Evolutionary conservation across 2,113 vertebrate species (phyloP).

Genomic region (Rhinolophus sinicus): DNA sequence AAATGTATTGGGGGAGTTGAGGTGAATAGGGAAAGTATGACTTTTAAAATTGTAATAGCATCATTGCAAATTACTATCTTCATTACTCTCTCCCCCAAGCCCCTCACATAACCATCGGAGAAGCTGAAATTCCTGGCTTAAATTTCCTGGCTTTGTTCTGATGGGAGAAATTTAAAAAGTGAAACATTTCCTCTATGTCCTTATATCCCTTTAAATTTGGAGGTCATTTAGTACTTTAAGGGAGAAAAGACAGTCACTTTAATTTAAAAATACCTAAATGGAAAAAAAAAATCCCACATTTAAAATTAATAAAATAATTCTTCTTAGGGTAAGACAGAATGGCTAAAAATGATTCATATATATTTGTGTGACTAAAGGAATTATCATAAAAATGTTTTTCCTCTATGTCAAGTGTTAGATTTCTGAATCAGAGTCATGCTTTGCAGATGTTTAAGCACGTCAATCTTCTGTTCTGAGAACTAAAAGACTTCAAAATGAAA

Average conservation of each 20-base stretch:
- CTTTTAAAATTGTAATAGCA: background rate
- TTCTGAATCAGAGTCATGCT: conserved; percentile 41
- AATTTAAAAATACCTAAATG: conserved; percentile 44
- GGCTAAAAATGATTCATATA: background rate
- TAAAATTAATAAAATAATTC: conserved; percentile 27
- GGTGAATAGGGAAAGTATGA: background rate
- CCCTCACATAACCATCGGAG: background rate
- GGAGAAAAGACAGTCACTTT: background rate
- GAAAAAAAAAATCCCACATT: background rate
- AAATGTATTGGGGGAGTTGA: background rate
- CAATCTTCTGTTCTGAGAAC: conserved; percentile 46
- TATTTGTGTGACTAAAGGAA: background rate
- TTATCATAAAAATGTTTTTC: background rate
- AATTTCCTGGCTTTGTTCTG: background rate
- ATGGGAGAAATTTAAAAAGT: background rate
- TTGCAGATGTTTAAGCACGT: conserved; percentile 43
- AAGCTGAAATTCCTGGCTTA: background rate
- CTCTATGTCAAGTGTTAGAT: background rate
- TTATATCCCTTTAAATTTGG: conserved; percentile 10
- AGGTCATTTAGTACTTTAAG: background rate
- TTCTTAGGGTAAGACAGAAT: conserved; percentile 11
- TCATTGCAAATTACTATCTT: background rate
- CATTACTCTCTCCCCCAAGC: accelerated
- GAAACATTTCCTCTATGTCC: background rate
- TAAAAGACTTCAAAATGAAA: conserved; percentile 44